Conservation (phyloP, 2,888 invertebrate species). For the Oegoconia quadripuncta region DNA sequence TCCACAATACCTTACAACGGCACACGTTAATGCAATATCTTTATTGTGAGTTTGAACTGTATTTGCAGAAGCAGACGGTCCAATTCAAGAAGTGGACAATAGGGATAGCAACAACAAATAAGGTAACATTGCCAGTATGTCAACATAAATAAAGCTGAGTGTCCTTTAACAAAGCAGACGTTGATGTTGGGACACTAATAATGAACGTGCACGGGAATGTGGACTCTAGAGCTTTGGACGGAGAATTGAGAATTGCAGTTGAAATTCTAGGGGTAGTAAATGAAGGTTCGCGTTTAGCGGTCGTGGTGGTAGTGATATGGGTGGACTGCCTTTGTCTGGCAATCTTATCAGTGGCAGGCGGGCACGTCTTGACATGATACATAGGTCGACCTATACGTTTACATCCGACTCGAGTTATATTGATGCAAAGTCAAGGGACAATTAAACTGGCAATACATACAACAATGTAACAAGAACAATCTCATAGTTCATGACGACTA, state of each 20-base stretch:
- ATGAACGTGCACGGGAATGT: slow-evolving; percentile 46
- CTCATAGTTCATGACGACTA: not conserved
- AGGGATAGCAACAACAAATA: slow-evolving; percentile 57
- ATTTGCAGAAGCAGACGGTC: slow-evolving; percentile 42
- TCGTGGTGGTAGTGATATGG: slow-evolving; percentile 71
- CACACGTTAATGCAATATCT: slow-evolving; percentile 25
- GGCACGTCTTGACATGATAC: slow-evolving; percentile 70
- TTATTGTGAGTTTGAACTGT: slow-evolving; percentile 47
- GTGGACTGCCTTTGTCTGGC: slow-evolving; percentile 78
- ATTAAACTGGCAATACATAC: not conserved
- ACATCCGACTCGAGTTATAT: slow-evolving; percentile 13
- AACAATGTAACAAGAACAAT: not conserved
- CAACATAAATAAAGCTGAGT: slow-evolving; percentile 77
- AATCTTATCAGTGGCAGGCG: slow-evolving; percentile 73
- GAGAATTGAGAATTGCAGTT: slow-evolving; percentile 43
- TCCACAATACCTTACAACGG: slow-evolving; percentile 42
- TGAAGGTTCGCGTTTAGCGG: slow-evolving; percentile 73
- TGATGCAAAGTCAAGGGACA: not conserved
- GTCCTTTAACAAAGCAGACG: slow-evolving; percentile 77
- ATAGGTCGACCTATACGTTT: slow-evolving; percentile 54
- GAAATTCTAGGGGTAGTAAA: slow-evolving; percentile 52
- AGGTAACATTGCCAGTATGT: slow-evolving; percentile 73
- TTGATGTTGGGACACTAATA: slow-evolving; percentile 69
- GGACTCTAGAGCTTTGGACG: slow-evolving; percentile 45
- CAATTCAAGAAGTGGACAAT: slow-evolving; percentile 33